phyloP scores from a whole-genome alignment of 92 coral and sea anemone genomes.

The Epizoanthus rinbou region DNA sequence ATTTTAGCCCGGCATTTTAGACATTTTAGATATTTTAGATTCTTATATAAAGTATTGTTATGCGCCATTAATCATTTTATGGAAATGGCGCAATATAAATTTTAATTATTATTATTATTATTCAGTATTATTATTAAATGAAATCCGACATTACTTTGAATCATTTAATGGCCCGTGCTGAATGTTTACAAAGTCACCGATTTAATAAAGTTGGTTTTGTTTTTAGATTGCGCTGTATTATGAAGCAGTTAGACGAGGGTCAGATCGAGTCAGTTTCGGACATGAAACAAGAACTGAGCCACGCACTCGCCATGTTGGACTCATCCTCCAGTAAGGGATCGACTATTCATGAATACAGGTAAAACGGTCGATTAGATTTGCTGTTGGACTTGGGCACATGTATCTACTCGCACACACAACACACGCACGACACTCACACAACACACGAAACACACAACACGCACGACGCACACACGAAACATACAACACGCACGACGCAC shows the following conservation, averaged over 20 bases:
- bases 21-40: too few species aligned
- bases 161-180: too few species aligned
- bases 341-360: slow-evolving; percentile 72
- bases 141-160: too few species aligned
- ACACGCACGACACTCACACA: not conserved
- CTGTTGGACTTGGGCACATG: not conserved
- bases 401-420: not conserved
- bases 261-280: slow-evolving; percentile 65
- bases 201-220: not conserved
- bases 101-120: too few species aligned
- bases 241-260: slow-evolving; percentile 80
- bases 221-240: slow-evolving; percentile 65
- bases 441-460: not conserved
- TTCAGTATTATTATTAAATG: too few species aligned
- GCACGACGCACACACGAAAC: not conserved
- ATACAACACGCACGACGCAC: too few species aligned
- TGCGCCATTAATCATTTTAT: too few species aligned
- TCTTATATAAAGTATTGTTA: too few species aligned
- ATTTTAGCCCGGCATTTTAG: too few species aligned
- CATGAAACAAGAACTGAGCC: slow-evolving; percentile 74
- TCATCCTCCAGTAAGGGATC: slow-evolving; percentile 50
- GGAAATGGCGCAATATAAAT: too few species aligned
- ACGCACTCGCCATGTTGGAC: slow-evolving; percentile 81
- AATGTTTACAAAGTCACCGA: not conserved
- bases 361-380: not conserved